A percentile compares a stretch with the other conserved stretches of the same genome.
phyloP scores from a whole-genome alignment of 2,888 invertebrate genomes.

The Rhagonycha lutea region DNA sequence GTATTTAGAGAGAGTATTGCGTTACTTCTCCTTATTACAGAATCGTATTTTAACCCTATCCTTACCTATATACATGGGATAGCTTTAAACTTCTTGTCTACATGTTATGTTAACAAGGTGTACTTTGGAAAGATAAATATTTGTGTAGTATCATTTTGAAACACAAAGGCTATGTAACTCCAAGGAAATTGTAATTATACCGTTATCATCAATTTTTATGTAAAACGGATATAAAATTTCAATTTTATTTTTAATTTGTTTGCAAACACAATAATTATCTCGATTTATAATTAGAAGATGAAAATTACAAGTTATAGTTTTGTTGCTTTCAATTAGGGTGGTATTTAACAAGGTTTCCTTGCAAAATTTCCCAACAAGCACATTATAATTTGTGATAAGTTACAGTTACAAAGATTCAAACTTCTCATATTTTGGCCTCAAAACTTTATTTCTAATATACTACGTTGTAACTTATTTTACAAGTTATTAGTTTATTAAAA shows the following conservation, averaged over 20 bases:
- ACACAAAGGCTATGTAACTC: neutral
- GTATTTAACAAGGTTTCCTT: neutral
- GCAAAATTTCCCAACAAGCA: neutral
- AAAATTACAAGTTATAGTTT: neutral
- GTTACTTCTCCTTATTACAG: neutral
- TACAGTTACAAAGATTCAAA: neutral
- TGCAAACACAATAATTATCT: neutral
- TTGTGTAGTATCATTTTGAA: conserved; percentile 5
- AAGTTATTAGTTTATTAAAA: neutral
- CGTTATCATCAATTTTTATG: neutral
- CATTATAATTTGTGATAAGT: neutral
- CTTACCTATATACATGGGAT: neutral
- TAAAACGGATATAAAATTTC: neutral
- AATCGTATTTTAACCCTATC: neutral
- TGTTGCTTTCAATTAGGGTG: neutral
- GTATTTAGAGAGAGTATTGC: neutral
- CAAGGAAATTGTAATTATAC: neutral
- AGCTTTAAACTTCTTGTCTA: neutral
- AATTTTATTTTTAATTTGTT: neutral
- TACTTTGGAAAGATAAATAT: conserved; percentile 11
- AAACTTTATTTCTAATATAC: neutral
- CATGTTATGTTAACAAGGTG: neutral
- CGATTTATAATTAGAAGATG: neutral
- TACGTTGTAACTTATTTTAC: neutral
- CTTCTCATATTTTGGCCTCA: neutral